Evolutionary conservation across 2,113 vertebrate species (phyloP).

Genomic region (Puntigrus tetrazona): DNA sequence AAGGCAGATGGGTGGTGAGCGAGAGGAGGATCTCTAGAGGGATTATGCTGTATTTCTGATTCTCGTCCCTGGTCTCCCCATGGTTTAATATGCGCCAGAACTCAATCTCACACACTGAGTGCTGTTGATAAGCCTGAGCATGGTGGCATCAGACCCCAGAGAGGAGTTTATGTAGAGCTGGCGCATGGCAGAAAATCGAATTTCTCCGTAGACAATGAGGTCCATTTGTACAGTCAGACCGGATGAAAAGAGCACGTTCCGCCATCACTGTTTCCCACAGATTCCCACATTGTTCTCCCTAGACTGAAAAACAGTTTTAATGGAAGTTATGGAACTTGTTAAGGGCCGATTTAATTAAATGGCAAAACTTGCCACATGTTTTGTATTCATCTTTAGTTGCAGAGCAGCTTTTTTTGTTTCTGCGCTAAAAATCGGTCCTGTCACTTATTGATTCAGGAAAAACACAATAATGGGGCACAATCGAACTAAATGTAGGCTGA

Average conservation of each 20-base stretch:
- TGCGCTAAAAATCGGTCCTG: slow-evolving; percentile 25
- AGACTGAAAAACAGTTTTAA: slow-evolving; percentile 66
- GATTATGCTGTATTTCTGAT: slow-evolving; percentile 56
- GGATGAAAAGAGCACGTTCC: slow-evolving; percentile 75
- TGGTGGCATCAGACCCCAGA: slow-evolving; percentile 66
- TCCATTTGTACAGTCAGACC: slow-evolving; percentile 75
- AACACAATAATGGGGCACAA: not conserved
- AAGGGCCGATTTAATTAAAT: slow-evolving; percentile 63
- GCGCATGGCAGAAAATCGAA: slow-evolving; percentile 75
- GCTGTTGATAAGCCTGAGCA: slow-evolving; percentile 73
- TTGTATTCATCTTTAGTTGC: slow-evolving; percentile 26
- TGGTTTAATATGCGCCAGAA: slow-evolving; percentile 70
- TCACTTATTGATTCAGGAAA: slow-evolving; percentile 49
- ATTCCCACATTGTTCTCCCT: slow-evolving; percentile 61
- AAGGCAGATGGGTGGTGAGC: slow-evolving; percentile 29
- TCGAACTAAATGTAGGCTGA: not conserved
- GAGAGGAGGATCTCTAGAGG: slow-evolving; percentile 46
- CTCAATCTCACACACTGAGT: slow-evolving; percentile 75
- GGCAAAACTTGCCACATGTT: slow-evolving; percentile 36
- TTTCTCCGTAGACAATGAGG: slow-evolving; percentile 77
- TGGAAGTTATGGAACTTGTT: slow-evolving; percentile 62
- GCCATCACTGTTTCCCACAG: slow-evolving; percentile 59
- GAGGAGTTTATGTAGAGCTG: slow-evolving; percentile 63
- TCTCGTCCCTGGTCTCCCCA: slow-evolving; percentile 47
- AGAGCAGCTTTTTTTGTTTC: not conserved